These are phyloP conservation scores for Epinotia demarniana DNA, from an alignment of 2,888 invertebrate genomes.

Conservation along the genomic window DNA sequence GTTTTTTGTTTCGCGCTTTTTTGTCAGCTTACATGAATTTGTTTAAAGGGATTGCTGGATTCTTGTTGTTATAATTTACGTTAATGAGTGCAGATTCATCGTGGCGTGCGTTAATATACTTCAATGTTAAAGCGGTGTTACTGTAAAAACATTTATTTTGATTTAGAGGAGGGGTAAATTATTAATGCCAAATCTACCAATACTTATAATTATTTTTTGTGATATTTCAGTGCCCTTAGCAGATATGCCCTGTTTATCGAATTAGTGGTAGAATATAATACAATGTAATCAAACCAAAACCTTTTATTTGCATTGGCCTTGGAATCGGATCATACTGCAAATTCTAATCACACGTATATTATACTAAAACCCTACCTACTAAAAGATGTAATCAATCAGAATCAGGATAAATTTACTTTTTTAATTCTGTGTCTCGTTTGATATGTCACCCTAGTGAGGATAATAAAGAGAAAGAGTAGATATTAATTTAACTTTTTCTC, in stretches of 20 bases:
- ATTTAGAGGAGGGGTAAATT: neutral
- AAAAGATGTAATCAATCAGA: neutral
- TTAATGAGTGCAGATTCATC: constrained; percentile 27
- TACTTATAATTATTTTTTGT: neutral
- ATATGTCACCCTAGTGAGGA: too few relatives aligned
- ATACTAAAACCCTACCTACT: neutral
- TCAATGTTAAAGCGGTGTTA: neutral
- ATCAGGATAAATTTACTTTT: too few relatives aligned
- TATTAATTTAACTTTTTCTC: neutral
- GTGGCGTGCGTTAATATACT: constrained; percentile 3
- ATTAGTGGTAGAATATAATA: neutral
- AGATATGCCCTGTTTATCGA: neutral
- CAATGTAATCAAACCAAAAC: neutral
- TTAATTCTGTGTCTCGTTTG: too few relatives aligned
- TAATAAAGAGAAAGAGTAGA: neutral
- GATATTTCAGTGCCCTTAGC: neutral
- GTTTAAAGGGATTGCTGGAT: constrained; percentile 29
- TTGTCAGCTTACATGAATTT: constrained; percentile 47
- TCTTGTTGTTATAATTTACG: constrained; percentile 34
- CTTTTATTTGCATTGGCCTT: neutral
- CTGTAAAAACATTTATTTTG: neutral
- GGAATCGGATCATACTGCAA: constrained; percentile 2
- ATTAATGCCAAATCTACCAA: neutral
- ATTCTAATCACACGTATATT: neutral
- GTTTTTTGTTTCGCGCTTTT: constrained; percentile 71